phyloP scores from a whole-genome alignment of 2,113 vertebrate genomes.

The Callopanchax toddi region DNA sequence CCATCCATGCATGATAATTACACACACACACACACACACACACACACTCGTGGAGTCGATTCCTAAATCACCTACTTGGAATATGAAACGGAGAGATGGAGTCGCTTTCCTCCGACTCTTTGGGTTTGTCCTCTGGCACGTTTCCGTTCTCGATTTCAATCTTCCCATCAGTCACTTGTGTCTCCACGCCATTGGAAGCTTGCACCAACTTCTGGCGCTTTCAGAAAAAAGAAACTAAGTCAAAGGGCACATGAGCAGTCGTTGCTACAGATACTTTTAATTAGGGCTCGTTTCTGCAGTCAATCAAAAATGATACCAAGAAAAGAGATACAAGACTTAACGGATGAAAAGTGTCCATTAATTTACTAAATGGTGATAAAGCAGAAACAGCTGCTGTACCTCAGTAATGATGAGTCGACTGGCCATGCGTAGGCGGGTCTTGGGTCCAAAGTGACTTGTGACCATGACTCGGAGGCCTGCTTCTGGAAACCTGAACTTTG shows the following conservation, averaged over 20 bases:
- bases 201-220: constrained; percentile 95
- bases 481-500: constrained; percentile 94
- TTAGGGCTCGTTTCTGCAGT: not conserved
- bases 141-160: constrained; percentile 92
- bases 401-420: constrained; percentile 97
- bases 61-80: constrained; percentile 51
- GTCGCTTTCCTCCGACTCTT: constrained; percentile 75
- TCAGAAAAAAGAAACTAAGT: constrained; percentile 69
- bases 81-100: constrained; percentile 86
- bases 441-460: constrained; percentile 94
- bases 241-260: constrained; percentile 34
- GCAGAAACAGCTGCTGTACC: constrained; percentile 73
- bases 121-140: constrained; percentile 86
- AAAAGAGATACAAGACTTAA: not conserved
- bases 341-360: too few relatives aligned
- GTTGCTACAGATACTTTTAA: not conserved
- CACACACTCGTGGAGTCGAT: not conserved
- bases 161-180: constrained; percentile 86
- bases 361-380: too few relatives aligned
- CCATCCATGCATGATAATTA: not conserved
- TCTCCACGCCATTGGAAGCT: constrained; percentile 85
- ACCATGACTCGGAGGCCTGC: constrained; percentile 95
- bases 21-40: not conserved
- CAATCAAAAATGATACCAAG: too few relatives aligned
- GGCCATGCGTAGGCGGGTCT: constrained; percentile 95